These are phyloP conservation scores for Pristiophorus japonicus DNA, from an alignment of 2,113 vertebrate species.

Conservation along the genomic window DNA sequence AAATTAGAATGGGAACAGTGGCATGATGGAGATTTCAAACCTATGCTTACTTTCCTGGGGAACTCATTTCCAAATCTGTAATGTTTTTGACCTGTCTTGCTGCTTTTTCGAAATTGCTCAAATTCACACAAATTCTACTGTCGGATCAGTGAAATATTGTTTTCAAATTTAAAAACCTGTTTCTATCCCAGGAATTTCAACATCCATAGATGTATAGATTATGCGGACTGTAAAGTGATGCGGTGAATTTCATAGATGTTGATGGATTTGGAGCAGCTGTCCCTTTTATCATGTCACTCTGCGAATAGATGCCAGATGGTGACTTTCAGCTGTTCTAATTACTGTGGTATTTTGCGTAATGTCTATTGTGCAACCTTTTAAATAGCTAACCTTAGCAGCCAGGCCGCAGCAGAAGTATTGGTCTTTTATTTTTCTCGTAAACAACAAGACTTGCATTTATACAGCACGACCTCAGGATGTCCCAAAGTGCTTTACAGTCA, in stretches of 20 bases:
- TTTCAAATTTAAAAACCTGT: neutral
- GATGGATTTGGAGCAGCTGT: neutral
- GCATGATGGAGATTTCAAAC: neutral
- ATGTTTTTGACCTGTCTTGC: neutral
- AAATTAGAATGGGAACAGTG: neutral
- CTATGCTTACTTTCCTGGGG: neutral
- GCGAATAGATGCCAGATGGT: neutral
- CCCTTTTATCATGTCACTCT: neutral
- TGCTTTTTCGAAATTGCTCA: neutral
- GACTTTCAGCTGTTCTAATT: conserved; percentile 26
- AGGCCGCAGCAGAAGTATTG: neutral
- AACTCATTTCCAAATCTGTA: neutral
- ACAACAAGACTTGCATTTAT: too few species aligned
- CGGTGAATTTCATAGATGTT: neutral
- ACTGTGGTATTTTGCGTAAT: neutral
- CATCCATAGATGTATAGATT: neutral
- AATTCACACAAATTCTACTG: neutral
- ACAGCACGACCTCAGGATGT: too few species aligned
- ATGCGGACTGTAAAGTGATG: neutral
- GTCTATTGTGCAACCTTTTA: neutral
- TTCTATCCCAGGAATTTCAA: neutral
- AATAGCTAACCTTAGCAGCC: neutral
- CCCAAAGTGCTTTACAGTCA: too few species aligned
- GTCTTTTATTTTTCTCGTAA: neutral
- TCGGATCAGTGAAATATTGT: neutral